phyloP scores from a whole-genome alignment of 2,888 invertebrate species.

The Neoaliturus tenellus region DNA sequence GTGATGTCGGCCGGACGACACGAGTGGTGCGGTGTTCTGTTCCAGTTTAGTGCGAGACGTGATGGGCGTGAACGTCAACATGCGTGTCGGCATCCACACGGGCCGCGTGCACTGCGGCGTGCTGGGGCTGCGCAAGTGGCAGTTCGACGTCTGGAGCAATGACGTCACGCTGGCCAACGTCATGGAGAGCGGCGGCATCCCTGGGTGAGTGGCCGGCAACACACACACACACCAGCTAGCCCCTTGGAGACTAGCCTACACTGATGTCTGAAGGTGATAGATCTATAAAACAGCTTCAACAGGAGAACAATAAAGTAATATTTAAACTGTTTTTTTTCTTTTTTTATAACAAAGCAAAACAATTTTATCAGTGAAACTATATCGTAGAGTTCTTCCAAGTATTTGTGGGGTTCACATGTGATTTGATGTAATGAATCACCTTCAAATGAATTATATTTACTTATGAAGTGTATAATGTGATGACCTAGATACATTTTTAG shows the following conservation, averaged over 20 bases:
- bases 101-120: conserved; percentile 98
- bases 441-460: no score
- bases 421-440: no score
- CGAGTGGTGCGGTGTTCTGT: conserved; percentile 52
- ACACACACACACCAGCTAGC: conserved; percentile 96
- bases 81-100: conserved; percentile 98
- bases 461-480: no score
- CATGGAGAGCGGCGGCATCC: conserved; percentile 98
- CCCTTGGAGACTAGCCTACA: conserved; percentile 99
- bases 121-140: conserved; percentile 89
- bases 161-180: conserved; percentile 98
- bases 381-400: no score
- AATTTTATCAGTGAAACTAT: no score
- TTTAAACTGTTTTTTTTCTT: no score
- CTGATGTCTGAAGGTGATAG: no score
- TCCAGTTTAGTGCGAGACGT: conserved; percentile 94
- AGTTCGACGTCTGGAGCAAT: conserved; percentile 99
- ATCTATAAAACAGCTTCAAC: no score
- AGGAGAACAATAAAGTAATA: no score
- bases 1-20: not conserved
- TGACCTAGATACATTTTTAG: no score
- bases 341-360: no score
- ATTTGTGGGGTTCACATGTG: no score
- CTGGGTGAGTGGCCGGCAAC: conserved; percentile 97
- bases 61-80: conserved; percentile 97